Base-by-base conservation (phyloP, 2,888 invertebrate species). In the Dastarcus helophoroides region DNA sequence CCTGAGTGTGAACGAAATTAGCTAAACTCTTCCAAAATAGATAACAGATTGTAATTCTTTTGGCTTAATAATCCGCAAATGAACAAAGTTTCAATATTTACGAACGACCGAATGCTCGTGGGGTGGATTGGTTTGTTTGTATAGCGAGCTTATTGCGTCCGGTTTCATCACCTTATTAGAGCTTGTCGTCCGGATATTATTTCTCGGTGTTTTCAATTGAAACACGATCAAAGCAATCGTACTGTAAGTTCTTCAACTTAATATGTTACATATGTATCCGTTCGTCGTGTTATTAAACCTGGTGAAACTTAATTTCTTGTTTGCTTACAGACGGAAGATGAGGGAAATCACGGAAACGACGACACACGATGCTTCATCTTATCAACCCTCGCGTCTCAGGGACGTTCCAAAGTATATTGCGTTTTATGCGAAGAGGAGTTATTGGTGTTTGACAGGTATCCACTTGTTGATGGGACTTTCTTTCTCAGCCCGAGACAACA, bases 311-410 rank as follows among this genome's bases (percentile, higher is more conserved):
- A 19, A 19, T 19, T 19, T 9, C 24, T 23, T 23, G 10, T 23
- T 23, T 5, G 6, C 68, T 56, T 73, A 27, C 72, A 91, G 86
- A 91, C 95, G 73, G 95, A 97, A 66, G 95, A 97, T 58, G 95
- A 97, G 60, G 93, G 91, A 41, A 90, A 91, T 64, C 93, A 93
- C 60, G 95, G 95, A 51, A 95, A 95, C 64, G 97, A 97, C 60
- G 97, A 97, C 60, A 94, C 91, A 27, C 76, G 95, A 46, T 83
- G 89, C 55, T 95, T 95, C 69, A 88, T 97, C 50, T 69, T 97
- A 56, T 90, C 93, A 38, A 91, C 90, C 23, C 67, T 97, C 56
- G 93, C 93, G 39, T 86, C 86, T 15, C 80, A 89, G 56, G 88
- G 90, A 53, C 82, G 85, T 64, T 79, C 82, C 41, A 73, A 79